These are phyloP conservation scores for Heliconius hewitsoni DNA, from an alignment of 1,140 invertebrate species.

Conservation along the genomic window DNA sequence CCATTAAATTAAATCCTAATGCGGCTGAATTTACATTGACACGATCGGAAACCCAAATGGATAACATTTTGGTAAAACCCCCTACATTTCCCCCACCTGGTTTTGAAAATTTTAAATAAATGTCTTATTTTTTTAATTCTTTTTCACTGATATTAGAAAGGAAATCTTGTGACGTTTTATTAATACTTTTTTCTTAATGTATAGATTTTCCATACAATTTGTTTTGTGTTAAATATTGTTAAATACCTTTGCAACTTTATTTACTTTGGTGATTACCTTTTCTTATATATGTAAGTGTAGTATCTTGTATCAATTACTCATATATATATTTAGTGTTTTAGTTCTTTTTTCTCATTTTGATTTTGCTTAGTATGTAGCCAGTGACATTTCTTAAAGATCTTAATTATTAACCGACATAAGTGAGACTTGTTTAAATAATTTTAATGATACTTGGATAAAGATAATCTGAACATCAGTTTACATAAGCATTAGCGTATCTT, in stretches of 20 bases:
- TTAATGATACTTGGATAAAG: background rate
- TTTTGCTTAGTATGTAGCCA: background rate
- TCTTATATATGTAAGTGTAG: no score
- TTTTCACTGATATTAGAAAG: no score
- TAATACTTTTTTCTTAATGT: no score
- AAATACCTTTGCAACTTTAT: no score
- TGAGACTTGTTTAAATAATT: background rate
- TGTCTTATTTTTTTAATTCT: background rate
- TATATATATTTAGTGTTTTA: background rate
- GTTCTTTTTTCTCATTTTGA: background rate
- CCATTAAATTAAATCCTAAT: background rate
- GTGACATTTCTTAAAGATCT: background rate
- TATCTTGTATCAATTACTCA: no score
- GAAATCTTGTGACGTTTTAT: background rate
- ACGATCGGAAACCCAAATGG: slow-evolving; percentile 7
- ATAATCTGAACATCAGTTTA: background rate
- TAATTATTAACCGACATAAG: background rate
- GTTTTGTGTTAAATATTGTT: no score
- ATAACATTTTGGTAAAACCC: background rate
- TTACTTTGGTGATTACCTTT: no score
- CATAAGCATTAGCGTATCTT: no score
- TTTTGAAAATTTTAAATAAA: slow-evolving; percentile 11
- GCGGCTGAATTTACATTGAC: background rate
- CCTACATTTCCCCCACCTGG: slow-evolving; percentile 16
- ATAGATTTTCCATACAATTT: no score